Conservation (phyloP, 2,797 vertebrate genomes). For the Hemitrygon akajei region DNA sequence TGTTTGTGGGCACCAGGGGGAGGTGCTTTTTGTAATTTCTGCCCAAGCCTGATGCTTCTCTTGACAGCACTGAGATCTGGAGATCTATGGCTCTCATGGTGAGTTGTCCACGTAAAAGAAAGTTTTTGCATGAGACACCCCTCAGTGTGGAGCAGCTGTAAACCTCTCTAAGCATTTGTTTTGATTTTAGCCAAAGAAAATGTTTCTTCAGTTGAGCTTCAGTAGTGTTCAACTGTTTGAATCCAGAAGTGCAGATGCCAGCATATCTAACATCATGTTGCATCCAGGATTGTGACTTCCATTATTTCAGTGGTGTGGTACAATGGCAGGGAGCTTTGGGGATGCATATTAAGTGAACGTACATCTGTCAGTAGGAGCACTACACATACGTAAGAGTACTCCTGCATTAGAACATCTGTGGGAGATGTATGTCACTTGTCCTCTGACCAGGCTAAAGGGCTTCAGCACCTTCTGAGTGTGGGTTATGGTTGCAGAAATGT, state of each 20-base stretch:
- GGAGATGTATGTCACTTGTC: background rate
- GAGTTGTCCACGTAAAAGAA: background rate
- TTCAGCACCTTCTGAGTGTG: background rate
- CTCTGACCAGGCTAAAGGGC: too few species aligned
- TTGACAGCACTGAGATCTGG: background rate
- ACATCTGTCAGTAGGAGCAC: too few species aligned
- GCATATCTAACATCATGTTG: background rate
- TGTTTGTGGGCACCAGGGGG: background rate
- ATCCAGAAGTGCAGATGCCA: background rate
- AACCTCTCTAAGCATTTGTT: background rate
- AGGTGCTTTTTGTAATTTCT: background rate
- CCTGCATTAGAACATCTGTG: background rate
- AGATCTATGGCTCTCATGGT: too few species aligned
- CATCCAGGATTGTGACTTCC: background rate
- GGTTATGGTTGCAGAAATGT: background rate
- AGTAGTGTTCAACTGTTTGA: background rate
- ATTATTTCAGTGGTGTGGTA: too few species aligned
- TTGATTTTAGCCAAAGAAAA: background rate
- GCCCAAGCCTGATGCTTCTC: background rate
- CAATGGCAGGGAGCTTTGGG: too few species aligned
- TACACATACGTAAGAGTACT: background rate
- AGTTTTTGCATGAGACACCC: background rate
- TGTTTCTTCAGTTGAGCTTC: background rate
- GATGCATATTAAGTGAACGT: too few species aligned
- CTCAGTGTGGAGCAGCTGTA: background rate